These are phyloP conservation scores for Pammene fasciana DNA, from an alignment of 2,888 invertebrate genomes.

Conservation along the genomic window DNA sequence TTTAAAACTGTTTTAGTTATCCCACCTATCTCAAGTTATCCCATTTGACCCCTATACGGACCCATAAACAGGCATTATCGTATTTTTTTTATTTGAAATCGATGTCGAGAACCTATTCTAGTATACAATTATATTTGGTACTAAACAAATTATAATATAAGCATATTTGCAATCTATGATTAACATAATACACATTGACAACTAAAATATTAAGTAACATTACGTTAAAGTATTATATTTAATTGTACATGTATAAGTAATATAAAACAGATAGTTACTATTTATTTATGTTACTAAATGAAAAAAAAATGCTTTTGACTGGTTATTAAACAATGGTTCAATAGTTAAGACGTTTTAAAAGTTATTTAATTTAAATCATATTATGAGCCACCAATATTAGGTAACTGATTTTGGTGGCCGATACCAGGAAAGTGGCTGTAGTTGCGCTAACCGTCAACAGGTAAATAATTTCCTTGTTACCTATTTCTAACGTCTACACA, in stretches of 20 bases:
- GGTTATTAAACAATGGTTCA: neutral
- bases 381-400: neutral
- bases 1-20: too few relatives aligned
- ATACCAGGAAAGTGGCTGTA: neutral
- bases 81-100: neutral
- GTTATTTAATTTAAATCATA: neutral
- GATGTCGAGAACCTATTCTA: slow-evolving; percentile 25
- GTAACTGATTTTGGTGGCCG: neutral
- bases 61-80: slow-evolving; percentile 1
- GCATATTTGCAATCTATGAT: slow-evolving; percentile 27
- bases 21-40: too few relatives aligned
- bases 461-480: slow-evolving; percentile 1
- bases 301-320: too few relatives aligned
- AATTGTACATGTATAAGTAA: neutral
- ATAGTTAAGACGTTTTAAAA: too few relatives aligned
- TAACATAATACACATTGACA: slow-evolving; percentile 31
- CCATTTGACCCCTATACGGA: too few relatives aligned
- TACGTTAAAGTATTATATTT: slow-evolving; percentile 7
- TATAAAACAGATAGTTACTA: neutral
- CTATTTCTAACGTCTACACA: slow-evolving; percentile 25
- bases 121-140: slow-evolving; percentile 17
- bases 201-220: slow-evolving; percentile 28
- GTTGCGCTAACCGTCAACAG: neutral
- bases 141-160: slow-evolving; percentile 29
- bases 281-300: neutral